phyloP scores from a whole-genome alignment of 37 sponge, comb jelly and placozoan genomes.

The Cladorhizidae sp. region DNA sequence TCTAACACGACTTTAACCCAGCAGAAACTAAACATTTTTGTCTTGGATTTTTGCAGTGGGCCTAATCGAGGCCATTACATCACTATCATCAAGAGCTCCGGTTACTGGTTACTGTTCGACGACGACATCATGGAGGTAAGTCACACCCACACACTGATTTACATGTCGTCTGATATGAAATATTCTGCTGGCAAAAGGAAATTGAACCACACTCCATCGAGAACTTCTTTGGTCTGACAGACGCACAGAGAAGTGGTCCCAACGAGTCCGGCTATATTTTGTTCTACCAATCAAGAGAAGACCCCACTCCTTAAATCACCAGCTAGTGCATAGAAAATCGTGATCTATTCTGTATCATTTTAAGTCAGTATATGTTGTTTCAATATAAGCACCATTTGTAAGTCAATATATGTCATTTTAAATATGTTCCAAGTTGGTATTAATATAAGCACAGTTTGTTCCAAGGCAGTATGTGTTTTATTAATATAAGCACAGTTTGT shows the following conservation, averaged over 20 bases:
- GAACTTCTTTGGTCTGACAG: slow-evolving; percentile 88
- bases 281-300: slow-evolving; percentile 88
- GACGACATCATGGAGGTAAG: slow-evolving; percentile 82
- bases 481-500: no score
- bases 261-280: slow-evolving; percentile 94
- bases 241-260: slow-evolving; percentile 59
- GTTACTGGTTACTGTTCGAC: slow-evolving; percentile 92
- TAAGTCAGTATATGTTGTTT: neutral
- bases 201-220: slow-evolving; percentile 92
- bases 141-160: neutral
- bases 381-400: neutral
- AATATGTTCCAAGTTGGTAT: no score
- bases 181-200: slow-evolving; percentile 40
- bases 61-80: slow-evolving; percentile 98
- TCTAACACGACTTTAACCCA: no score
- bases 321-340: no score
- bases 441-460: no score
- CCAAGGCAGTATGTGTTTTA: no score
- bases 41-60: slow-evolving; percentile 50
- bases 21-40: no score
- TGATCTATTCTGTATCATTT: neutral
- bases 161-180: neutral
- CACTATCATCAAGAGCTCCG: slow-evolving; percentile 84
- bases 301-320: no score
- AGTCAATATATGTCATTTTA: no score